Evolutionary conservation across 2,113 vertebrate genomes (phyloP), one percentile per base, ranked within the genome.

Genomic region (Sturnus vulgaris): DNA sequence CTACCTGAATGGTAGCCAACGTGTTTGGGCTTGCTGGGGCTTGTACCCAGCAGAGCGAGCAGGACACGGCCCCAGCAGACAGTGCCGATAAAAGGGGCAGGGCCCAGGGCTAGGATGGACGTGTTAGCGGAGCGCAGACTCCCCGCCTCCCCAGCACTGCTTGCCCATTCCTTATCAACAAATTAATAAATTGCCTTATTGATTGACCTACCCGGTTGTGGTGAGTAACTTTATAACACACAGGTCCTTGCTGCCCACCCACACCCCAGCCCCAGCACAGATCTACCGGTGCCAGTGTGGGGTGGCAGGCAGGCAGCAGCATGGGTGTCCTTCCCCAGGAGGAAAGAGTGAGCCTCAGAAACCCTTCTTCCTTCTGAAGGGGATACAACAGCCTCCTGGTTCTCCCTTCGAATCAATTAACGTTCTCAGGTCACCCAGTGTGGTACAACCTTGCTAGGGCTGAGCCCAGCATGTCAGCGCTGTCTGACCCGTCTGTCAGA

Each of bases 391-490:
- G 19, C n/a, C 33, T 73, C 37, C 37, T 25, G 15, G 13, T 1
- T 73, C 18, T 81, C 50, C 42, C 49, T 57, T 18, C 4, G 42
- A 30, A 24, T 11, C n/a, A 56, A 5, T n/a, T 18, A 10, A n/a
- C 4, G 10, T 31, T 55, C 3, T 3, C 56, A 18, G 0, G 0
- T 44, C 17, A 3, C 3, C 2, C 60, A 69, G 17, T 2, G 17
- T 3, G 5, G 57, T 7, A 10, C 11, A 37, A 4, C 20, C 28
- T 60, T 12, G 40, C 50, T 23, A 7, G 72, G 66, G 70, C 57
- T 69, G 15, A 83, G 64, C 31, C 44, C 57, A 46, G 70, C 37
- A 47, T 27, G 33, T 69, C 40, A 27, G 46, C 2, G 5, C 12
- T 47, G 13, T 4, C 66, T 60, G 81, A 70, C 12, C 13, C 16